phyloP scores from a whole-genome alignment of 2,797 vertebrate genomes.

The Characodon lateralis region DNA sequence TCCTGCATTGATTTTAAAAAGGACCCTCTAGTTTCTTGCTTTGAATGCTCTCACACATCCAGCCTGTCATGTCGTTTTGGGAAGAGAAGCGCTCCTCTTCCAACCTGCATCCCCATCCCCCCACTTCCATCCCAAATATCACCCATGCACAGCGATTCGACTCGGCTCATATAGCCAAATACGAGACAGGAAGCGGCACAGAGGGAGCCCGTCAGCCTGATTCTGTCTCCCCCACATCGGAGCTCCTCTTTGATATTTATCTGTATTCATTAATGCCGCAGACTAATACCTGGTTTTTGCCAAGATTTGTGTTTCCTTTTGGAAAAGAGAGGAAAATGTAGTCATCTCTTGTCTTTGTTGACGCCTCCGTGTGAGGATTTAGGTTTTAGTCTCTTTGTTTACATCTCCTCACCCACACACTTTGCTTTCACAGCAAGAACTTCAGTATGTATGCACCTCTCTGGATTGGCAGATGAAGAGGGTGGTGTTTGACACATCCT shows the following conservation, averaged over 20 bases:
- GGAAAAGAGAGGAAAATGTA: not conserved
- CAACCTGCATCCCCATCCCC: constrained; percentile 43
- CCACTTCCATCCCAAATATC: constrained; percentile 68
- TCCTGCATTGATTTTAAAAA: constrained; percentile 49
- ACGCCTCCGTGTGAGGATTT: constrained; percentile 48
- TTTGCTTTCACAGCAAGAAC: constrained; percentile 50
- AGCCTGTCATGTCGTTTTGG: constrained; percentile 65
- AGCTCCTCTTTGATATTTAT: constrained; percentile 60
- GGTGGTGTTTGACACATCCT: constrained; percentile 67
- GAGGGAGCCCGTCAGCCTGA: constrained; percentile 55
- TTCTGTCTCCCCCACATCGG: constrained; percentile 56
- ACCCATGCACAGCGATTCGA: constrained; percentile 56
- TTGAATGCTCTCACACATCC: constrained; percentile 71
- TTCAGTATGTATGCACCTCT: constrained; percentile 46
- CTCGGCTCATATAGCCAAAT: constrained; percentile 59
- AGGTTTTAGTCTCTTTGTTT: constrained; percentile 63
- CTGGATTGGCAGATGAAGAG: constrained; percentile 66
- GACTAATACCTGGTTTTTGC: constrained; percentile 43
- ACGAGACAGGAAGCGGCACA: constrained; percentile 62
- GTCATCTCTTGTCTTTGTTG: constrained; percentile 29
- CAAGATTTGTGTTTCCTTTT: constrained; percentile 47
- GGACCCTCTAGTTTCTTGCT: constrained; percentile 60
- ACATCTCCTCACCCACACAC: constrained; percentile 49
- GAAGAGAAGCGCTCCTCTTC: constrained; percentile 48
- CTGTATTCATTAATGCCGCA: constrained; percentile 48